phyloP scores from a whole-genome alignment of 1,140 invertebrate species.

The Branchinecta lynchi region DNA sequence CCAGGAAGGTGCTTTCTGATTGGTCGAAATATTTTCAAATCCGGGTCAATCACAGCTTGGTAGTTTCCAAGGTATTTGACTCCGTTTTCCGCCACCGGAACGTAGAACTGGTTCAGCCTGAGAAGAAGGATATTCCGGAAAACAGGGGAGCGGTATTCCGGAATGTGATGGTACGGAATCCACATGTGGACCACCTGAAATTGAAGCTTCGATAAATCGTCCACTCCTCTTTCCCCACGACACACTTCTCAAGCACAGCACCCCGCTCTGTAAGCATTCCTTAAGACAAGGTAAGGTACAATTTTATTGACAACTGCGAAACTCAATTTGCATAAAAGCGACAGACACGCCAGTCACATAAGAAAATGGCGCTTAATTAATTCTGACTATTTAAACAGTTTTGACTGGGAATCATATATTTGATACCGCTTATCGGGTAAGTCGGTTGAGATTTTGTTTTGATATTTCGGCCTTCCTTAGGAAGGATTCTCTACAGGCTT shows the following conservation, averaged over 20 bases:
- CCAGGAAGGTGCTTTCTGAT: too few species aligned
- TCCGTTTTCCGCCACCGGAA: slow-evolving; percentile 77
- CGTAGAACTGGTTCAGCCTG: slow-evolving; percentile 77
- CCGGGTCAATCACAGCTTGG: not conserved
- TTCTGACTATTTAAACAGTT: too few species aligned
- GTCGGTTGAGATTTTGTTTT: not conserved
- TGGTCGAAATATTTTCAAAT: too few species aligned
- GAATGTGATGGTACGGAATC: slow-evolving; percentile 74
- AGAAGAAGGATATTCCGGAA: slow-evolving; percentile 80
- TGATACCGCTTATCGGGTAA: not conserved
- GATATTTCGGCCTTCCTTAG: not conserved
- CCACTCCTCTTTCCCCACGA: not conserved
- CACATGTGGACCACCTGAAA: slow-evolving; percentile 68
- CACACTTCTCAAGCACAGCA: not conserved
- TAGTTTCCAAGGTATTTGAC: slow-evolving; percentile 31
- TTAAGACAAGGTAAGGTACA: not conserved
- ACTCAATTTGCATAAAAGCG: too few species aligned
- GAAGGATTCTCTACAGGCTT: not conserved
- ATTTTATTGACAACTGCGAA: too few species aligned
- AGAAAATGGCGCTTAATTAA: too few species aligned
- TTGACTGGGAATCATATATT: too few species aligned
- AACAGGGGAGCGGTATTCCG: slow-evolving; percentile 64
- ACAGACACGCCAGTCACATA: too few species aligned
- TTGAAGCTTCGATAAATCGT: not conserved
- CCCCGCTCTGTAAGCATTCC: not conserved